Evolutionary conservation across 2,797 vertebrate genomes (phyloP).

Genomic region (Myripristis jacobus): DNA sequence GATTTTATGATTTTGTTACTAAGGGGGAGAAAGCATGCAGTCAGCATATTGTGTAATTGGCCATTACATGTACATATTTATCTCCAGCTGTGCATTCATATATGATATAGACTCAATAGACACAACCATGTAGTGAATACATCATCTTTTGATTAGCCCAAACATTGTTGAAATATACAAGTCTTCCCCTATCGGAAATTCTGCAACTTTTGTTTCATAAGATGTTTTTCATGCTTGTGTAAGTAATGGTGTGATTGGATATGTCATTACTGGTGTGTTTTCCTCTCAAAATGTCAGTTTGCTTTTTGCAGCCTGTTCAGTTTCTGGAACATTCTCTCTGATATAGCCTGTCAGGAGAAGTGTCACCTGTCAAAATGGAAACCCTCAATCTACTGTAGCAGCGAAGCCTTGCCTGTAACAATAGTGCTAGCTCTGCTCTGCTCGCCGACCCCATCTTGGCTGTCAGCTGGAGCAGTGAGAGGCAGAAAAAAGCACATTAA

Average conservation of each 20-base stretch:
- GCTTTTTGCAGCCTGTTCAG: conserved; percentile 53
- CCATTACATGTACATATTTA: no score
- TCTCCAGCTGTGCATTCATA: no score
- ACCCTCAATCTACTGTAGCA: conserved; percentile 70
- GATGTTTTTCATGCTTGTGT: conserved; percentile 17
- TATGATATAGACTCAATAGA: no score
- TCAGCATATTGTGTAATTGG: no score
- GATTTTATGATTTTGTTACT: not conserved
- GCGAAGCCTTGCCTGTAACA: conserved; percentile 56
- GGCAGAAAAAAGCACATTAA: conserved; percentile 38
- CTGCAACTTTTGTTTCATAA: not conserved
- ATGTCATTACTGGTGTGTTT: conserved; percentile 51
- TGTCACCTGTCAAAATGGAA: conserved; percentile 75
- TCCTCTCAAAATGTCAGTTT: conserved; percentile 32
- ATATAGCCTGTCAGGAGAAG: conserved; percentile 53
- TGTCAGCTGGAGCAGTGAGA: conserved; percentile 59
- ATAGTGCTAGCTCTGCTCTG: conserved; percentile 47
- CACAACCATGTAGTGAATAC: no score
- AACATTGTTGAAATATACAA: conserved; percentile 5
- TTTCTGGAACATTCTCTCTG: conserved; percentile 61
- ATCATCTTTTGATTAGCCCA: conserved; percentile 7
- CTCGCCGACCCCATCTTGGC: conserved; percentile 65
- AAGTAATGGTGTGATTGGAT: conserved; percentile 20
- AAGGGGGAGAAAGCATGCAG: not conserved
- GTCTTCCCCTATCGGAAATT: conserved; percentile 3